Conservation (phyloP, 37 sponge, comb jelly and placozoan species). For the Lycopodina hypogea region DNA sequence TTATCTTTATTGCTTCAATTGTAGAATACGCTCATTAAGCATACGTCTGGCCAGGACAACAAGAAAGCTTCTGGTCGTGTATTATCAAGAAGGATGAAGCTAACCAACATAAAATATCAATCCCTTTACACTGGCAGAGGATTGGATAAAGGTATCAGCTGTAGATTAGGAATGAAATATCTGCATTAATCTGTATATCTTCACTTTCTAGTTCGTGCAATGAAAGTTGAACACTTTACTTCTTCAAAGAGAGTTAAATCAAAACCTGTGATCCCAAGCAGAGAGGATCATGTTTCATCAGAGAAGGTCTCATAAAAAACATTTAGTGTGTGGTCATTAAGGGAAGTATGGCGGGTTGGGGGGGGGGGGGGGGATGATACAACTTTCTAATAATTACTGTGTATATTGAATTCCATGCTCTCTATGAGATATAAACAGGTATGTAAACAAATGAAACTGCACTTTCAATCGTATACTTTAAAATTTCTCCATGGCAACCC, state of each 20-base stretch:
- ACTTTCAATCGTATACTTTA: too few species aligned
- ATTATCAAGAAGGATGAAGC: background rate
- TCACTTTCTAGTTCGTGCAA: background rate
- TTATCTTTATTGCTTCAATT: too few species aligned
- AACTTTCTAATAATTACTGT: too few species aligned
- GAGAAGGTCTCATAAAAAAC: constrained; percentile 33
- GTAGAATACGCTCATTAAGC: too few species aligned
- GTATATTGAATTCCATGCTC: too few species aligned
- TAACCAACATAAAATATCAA: background rate
- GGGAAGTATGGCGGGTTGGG: too few species aligned
- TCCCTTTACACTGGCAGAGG: constrained; percentile 27
- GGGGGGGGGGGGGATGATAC: too few species aligned
- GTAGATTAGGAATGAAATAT: background rate
- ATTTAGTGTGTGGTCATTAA: too few species aligned
- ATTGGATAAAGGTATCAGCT: constrained; percentile 26
- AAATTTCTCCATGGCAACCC: too few species aligned
- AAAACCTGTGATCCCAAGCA: constrained; percentile 18
- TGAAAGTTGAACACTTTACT: background rate
- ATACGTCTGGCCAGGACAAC: too few species aligned
- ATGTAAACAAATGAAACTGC: too few species aligned
- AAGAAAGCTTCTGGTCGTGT: background rate
- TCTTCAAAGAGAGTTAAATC: background rate
- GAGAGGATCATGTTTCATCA: constrained; percentile 29
- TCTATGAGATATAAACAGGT: too few species aligned
- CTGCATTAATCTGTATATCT: background rate